Evolutionary conservation across 2,113 vertebrate species (phyloP).

Genomic region (Thunnus maccoyii): DNA sequence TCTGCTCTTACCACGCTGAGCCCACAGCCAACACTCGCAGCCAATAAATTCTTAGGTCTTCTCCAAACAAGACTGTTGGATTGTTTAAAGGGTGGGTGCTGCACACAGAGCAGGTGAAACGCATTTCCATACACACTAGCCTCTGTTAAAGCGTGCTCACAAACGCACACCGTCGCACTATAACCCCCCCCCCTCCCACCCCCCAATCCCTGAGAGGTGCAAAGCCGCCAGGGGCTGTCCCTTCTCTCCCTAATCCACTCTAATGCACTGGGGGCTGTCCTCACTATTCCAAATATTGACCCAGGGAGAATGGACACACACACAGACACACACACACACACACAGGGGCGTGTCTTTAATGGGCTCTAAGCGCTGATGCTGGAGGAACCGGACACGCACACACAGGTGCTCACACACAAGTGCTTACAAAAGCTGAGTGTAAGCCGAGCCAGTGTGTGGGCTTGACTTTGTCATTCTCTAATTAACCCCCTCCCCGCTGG

Average conservation of each 20-base stretch:
- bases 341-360: constrained; percentile 71
- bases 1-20: constrained; percentile 25
- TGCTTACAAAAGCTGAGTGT: constrained; percentile 72
- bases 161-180: constrained; percentile 39
- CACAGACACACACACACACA: constrained; percentile 58
- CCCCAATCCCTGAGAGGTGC: constrained; percentile 70
- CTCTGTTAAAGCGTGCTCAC: constrained; percentile 32
- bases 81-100: constrained; percentile 70
- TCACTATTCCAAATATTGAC: constrained; percentile 87
- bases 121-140: constrained; percentile 61
- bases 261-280: constrained; percentile 80
- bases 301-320: constrained; percentile 72
- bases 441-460: constrained; percentile 75
- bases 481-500: constrained; percentile 68
- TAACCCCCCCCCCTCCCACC: constrained; percentile 2
- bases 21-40: constrained; percentile 46
- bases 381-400: constrained; percentile 50
- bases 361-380: constrained; percentile 71
- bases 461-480: constrained; percentile 66
- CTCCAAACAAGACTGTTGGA: constrained; percentile 68
- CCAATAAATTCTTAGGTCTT: constrained; percentile 70
- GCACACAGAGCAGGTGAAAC: constrained; percentile 61
- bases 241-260: constrained; percentile 80
- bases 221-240: constrained; percentile 74
- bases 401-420: constrained; percentile 63